Evolutionary conservation across 1,140 invertebrate genomes (phyloP).

Genomic region (Drosophila ercepeae): DNA sequence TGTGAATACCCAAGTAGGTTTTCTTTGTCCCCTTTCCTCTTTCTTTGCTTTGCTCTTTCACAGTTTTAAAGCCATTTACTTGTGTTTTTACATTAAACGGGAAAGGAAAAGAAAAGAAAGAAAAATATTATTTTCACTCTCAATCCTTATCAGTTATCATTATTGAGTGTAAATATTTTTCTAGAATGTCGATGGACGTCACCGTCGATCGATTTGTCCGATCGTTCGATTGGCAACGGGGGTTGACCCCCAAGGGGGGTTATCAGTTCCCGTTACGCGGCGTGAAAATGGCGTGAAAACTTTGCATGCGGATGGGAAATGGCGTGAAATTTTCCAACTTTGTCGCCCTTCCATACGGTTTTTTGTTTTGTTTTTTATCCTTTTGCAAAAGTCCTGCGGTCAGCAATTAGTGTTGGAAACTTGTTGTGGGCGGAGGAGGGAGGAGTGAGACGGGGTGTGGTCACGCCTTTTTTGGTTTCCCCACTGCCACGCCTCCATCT

Average conservation of each 20-base stretch:
- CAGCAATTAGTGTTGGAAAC: conserved; percentile 55
- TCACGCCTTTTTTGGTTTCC: neutral
- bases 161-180: neutral
- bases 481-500: conserved; percentile 17
- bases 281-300: conserved; percentile 13
- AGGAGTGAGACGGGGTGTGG: neutral
- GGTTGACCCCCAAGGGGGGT: neutral
- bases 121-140: too few relatives aligned
- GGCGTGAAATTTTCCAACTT: conserved; percentile 43
- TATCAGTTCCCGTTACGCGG: conserved; percentile 1
- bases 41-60: too few relatives aligned
- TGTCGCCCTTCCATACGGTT: conserved; percentile 1
- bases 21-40: too few relatives aligned
- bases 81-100: too few relatives aligned
- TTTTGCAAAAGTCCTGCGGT: conserved; percentile 16
- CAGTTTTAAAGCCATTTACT: too few relatives aligned
- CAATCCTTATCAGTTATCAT: too few relatives aligned
- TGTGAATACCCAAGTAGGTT: too few relatives aligned
- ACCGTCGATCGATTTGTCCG: conserved; percentile 1
- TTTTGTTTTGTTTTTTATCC: neutral
- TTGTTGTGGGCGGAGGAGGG: conserved; percentile 35
- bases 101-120: too few relatives aligned
- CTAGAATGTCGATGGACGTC: neutral
- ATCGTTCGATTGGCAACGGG: conserved; percentile 6
- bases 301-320: neutral